These are phyloP conservation scores for Gambusia yucatana DNA, from an alignment of 2,797 vertebrate species.

Conservation along the genomic window DNA sequence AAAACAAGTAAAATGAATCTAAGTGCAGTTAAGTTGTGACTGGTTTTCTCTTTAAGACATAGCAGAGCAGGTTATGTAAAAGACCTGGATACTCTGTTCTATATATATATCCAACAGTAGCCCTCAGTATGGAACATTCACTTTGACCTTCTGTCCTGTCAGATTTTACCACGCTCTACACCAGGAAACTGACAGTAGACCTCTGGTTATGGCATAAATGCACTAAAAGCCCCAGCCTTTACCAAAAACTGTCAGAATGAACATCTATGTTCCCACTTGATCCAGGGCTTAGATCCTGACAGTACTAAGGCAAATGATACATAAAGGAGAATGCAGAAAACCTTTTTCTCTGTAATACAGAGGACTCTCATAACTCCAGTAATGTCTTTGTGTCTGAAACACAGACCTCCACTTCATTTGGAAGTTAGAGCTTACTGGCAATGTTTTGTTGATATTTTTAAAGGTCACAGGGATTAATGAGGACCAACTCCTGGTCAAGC, in stretches of 20 bases:
- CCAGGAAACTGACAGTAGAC: constrained; percentile 73
- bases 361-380: not conserved
- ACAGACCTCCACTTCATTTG: not conserved
- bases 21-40: constrained; percentile 39
- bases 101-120: constrained; percentile 72
- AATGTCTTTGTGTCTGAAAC: constrained; percentile 3
- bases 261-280: constrained; percentile 56
- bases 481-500: constrained; percentile 86
- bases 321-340: constrained; percentile 39
- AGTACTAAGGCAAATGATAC: constrained; percentile 64
- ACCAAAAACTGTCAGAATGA: constrained; percentile 70
- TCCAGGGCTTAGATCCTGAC: constrained; percentile 54
- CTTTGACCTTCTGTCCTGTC: constrained; percentile 81
- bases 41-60: constrained; percentile 78
- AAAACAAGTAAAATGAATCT: constrained; percentile 24
- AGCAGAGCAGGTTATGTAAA: constrained; percentile 73
- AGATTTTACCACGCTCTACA: constrained; percentile 67
- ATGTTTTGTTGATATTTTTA: constrained; percentile 42
- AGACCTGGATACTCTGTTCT: constrained; percentile 67
- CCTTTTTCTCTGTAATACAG: constrained; percentile 32
- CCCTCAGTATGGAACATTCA: constrained; percentile 76
- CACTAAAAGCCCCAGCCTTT: constrained; percentile 75
- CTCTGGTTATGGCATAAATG: constrained; percentile 68
- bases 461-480: constrained; percentile 88
- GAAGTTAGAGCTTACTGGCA: constrained; percentile 29